Base-by-base conservation (phyloP, 2,113 vertebrate species). In the Rhizomys pruinosus region DNA sequence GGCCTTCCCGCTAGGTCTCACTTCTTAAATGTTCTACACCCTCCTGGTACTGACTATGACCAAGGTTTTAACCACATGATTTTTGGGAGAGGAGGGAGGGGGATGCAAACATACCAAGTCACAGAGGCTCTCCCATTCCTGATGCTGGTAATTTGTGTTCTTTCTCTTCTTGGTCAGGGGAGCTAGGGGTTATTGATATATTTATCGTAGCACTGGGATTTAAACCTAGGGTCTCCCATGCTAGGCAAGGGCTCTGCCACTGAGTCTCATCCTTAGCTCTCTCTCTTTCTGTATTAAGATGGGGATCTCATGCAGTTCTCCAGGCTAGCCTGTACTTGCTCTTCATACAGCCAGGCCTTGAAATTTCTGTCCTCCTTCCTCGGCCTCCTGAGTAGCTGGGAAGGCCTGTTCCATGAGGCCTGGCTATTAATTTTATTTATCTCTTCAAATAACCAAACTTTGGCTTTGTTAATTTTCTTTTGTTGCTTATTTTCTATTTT, bases 401-500 rank as follows among this genome's bases (percentile, higher is more conserved):
- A 27, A 66, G 59, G 55, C 22, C 37, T 80, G 55, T 17, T 39
- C 13, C 32, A 61, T 6, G 6, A 39, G 78, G 19, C 22, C 55
- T 80, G 59, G 12, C 78, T 39, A 27, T 86, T 88, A 80, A 57
- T 39, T 91, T 84, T 55, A 88, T 34, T 57, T 27, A 84, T 85
- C 61, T 91, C 82, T 80, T 55, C 32, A 79, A 76, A 81, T 44
- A 90, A 68, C 4, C 37, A 86, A 27, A 59, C 64, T 93, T 87
- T 87, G 88, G 52, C 73, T 93, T 76, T 88, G n/a, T 89, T n/a
- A 63, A 71, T 91, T 93, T 88, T 74, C 39, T 29, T 72, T 7
- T 47, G 47, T 47, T 87, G 34, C 73, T 88, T 23, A 34, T 94
- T 89, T 66, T 81, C 73, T 61, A 61, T 69, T 82, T 78, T 90